phyloP scores from a whole-genome alignment of 2,113 vertebrate species.

The Poeciliopsis turrubarensis region DNA sequence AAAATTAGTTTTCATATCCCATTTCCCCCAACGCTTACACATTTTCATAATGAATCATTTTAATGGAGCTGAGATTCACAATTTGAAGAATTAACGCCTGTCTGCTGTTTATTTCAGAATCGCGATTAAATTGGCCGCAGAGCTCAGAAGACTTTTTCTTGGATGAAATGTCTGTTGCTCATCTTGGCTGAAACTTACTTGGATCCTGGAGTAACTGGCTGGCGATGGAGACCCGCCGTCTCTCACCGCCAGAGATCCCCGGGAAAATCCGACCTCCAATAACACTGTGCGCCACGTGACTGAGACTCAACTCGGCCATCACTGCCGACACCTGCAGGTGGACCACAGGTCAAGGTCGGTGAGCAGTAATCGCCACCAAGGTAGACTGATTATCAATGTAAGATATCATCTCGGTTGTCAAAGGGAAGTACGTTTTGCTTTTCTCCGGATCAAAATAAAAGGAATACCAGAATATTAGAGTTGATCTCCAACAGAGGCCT shows the following conservation, averaged over 20 bases:
- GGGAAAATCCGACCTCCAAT: constrained; percentile 85
- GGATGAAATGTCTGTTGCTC: neutral
- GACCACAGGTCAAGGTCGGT: constrained; percentile 33
- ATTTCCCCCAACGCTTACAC: neutral
- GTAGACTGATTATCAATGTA: neutral
- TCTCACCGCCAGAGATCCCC: constrained; percentile 92
- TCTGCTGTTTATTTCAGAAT: neutral
- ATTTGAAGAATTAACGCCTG: neutral
- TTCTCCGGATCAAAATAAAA: neutral
- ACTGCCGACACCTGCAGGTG: constrained; percentile 84
- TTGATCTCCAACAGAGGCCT: too few species aligned
- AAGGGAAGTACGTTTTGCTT: neutral
- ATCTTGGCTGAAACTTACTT: constrained; percentile 80
- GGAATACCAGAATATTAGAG: neutral
- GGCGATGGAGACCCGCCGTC: constrained; percentile 92
- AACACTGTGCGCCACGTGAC: constrained; percentile 86
- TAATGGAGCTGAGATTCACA: neutral
- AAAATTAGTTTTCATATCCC: too few species aligned
- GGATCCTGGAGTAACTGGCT: constrained; percentile 94
- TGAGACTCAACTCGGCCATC: constrained; percentile 90
- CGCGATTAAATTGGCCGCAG: constrained; percentile 9
- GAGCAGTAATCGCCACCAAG: neutral
- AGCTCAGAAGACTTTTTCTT: neutral
- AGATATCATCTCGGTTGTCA: neutral
- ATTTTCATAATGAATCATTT: too few species aligned